These are phyloP conservation scores for Chanos chanos DNA, from an alignment of 2,797 vertebrate genomes.

Conservation along the genomic window DNA sequence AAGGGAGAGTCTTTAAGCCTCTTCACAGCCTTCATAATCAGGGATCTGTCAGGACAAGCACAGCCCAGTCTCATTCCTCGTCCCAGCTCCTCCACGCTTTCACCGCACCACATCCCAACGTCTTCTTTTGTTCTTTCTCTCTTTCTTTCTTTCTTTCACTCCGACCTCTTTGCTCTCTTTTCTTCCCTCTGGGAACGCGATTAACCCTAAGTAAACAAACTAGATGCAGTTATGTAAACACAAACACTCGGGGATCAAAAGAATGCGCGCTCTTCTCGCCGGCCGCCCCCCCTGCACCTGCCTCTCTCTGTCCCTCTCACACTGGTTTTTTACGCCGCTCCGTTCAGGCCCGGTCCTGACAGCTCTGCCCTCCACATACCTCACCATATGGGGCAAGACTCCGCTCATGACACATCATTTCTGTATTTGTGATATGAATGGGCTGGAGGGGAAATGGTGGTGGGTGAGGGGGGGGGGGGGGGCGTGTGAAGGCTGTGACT, in stretches of 20 bases:
- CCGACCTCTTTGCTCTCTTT: neutral
- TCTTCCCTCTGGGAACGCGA: neutral
- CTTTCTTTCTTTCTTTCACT: neutral
- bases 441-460: constrained; percentile 1
- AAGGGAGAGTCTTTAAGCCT: neutral
- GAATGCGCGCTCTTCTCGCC: too few species aligned
- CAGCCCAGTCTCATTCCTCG: too few species aligned
- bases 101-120: too few species aligned
- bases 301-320: neutral
- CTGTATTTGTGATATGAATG: constrained; percentile 36
- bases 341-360: too few species aligned
- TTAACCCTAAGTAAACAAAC: neutral
- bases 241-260: neutral
- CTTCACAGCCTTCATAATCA: neutral
- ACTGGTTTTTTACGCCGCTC: neutral
- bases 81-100: too few species aligned
- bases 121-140: too few species aligned
- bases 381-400: constrained; percentile 7
- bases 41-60: constrained; percentile 16
- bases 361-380: neutral
- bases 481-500: constrained; percentile 8
- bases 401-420: constrained; percentile 34
- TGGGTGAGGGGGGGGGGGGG: constrained; percentile 20
- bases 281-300: neutral
- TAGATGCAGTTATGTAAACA: neutral